These are phyloP conservation scores for Digitonthophagus gazella DNA, from an alignment of 2,888 invertebrate species.

Conservation along the genomic window DNA sequence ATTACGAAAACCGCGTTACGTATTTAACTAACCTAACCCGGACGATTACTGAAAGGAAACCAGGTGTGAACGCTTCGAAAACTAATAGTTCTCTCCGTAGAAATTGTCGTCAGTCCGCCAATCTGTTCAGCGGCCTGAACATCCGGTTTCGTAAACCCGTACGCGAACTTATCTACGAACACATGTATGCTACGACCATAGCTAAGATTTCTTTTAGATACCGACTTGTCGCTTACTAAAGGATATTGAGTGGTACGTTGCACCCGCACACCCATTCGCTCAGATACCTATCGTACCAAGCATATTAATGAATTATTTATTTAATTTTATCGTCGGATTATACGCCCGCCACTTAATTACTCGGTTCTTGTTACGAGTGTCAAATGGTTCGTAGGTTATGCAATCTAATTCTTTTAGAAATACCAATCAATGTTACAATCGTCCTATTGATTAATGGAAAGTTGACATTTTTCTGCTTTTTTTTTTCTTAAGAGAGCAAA, in stretches of 20 bases:
- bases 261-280: slow-evolving; percentile 28
- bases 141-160: neutral
- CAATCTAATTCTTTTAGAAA: neutral
- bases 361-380: neutral
- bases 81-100: neutral
- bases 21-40: neutral
- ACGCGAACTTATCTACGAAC: neutral
- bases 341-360: neutral
- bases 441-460: too few relatives aligned
- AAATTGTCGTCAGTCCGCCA: neutral
- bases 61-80: neutral
- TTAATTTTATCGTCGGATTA: slow-evolving; percentile 24
- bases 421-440: too few relatives aligned
- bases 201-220: neutral
- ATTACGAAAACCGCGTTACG: neutral
- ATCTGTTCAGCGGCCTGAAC: neutral
- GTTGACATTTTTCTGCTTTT: too few relatives aligned
- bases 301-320: slow-evolving; percentile 29
- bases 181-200: neutral
- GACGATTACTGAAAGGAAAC: neutral
- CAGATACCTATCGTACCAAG: slow-evolving; percentile 15
- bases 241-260: slow-evolving; percentile 28
- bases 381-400: neutral
- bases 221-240: neutral
- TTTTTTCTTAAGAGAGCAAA: too few relatives aligned